These are phyloP conservation scores for Malachius bipustulatus DNA, from an alignment of 2,888 invertebrate species.

Conservation along the genomic window DNA sequence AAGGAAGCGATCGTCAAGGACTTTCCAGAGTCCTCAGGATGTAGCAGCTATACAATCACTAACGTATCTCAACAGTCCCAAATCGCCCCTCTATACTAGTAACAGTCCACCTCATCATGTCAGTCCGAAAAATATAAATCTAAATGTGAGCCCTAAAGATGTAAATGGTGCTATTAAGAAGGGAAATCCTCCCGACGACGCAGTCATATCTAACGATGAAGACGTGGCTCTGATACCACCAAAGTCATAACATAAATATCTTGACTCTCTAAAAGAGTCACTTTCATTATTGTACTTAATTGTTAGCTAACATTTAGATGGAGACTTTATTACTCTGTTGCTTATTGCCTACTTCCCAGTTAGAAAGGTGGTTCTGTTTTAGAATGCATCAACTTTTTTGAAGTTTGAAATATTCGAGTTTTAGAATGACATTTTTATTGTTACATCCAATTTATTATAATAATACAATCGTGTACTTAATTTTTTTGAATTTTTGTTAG, in stretches of 20 bases:
- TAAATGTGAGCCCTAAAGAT: conserved; percentile 27
- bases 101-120: conserved; percentile 28
- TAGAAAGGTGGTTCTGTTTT: too few relatives aligned
- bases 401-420: too few relatives aligned
- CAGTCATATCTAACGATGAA: conserved; percentile 25
- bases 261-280: conserved; percentile 14
- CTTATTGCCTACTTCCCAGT: too few relatives aligned
- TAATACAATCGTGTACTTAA: too few relatives aligned
- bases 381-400: too few relatives aligned
- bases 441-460: too few relatives aligned
- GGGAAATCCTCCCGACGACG: conserved; percentile 24
- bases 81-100: conserved; percentile 27
- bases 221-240: conserved; percentile 31
- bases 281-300: too few relatives aligned
- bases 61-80: conserved; percentile 25
- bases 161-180: conserved; percentile 30
- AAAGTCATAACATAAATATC: conserved; percentile 31
- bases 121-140: conserved; percentile 28
- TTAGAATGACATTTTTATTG: too few relatives aligned
- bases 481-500: too few relatives aligned
- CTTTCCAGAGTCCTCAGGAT: conserved; percentile 17
- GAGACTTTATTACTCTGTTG: too few relatives aligned
- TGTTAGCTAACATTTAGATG: too few relatives aligned
- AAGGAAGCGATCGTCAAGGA: conserved; percentile 25
- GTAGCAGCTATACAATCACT: conserved; percentile 12